Conservation (phyloP, 2,113 vertebrate species). For the Paradoxurus hermaphroditus region DNA sequence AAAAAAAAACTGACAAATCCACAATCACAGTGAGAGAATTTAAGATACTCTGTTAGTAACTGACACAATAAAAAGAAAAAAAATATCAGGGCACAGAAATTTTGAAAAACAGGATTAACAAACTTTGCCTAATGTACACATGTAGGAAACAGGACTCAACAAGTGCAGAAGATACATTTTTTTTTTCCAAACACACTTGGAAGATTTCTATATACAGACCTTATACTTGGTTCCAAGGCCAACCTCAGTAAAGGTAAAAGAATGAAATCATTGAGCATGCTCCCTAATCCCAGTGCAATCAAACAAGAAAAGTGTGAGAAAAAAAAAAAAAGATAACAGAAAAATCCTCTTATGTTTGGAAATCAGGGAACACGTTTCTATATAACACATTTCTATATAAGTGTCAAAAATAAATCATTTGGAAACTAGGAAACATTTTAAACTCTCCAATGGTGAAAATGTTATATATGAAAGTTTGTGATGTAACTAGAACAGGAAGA, state of each 20-base stretch:
- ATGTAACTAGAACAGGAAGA: neutral
- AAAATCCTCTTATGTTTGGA: neutral
- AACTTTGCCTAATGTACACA: neutral
- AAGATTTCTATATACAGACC: neutral
- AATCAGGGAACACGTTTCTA: neutral
- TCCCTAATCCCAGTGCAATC: neutral
- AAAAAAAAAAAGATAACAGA: neutral
- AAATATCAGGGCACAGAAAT: neutral
- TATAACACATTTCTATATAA: neutral
- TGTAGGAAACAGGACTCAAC: neutral
- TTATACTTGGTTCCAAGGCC: neutral
- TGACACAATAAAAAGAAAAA: neutral
- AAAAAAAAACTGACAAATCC: neutral
- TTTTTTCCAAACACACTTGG: neutral
- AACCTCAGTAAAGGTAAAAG: neutral
- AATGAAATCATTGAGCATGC: neutral
- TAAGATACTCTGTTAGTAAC: neutral
- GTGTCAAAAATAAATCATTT: neutral
- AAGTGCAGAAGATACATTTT: neutral
- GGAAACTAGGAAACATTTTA: conserved; percentile 6
- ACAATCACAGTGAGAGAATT: neutral
- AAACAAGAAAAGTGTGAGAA: neutral
- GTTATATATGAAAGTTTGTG: neutral
- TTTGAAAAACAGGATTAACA: neutral
- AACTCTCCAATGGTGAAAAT: neutral